Percentiles rank a stretch among this genome's conserved stretches.
These are phyloP conservation scores for Sebastes reedi DNA, from an alignment of 2,797 vertebrate genomes.

Conservation along the genomic window DNA sequence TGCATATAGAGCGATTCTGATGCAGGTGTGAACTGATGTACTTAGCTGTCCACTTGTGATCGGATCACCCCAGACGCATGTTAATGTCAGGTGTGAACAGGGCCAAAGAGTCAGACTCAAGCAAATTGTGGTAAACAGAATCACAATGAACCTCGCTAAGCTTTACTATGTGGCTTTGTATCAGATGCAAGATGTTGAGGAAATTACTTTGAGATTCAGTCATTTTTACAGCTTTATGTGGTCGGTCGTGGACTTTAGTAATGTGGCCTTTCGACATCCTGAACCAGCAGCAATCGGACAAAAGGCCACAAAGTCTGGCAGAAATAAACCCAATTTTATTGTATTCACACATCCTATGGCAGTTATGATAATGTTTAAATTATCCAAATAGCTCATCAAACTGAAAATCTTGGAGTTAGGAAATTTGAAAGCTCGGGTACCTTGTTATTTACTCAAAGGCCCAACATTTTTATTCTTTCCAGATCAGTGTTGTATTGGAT, in stretches of 20 bases:
- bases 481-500: not conserved
- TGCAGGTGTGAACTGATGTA: too few species aligned
- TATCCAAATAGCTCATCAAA: not conserved
- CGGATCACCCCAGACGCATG: too few species aligned
- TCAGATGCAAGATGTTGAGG: constrained; percentile 62
- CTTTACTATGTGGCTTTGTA: constrained; percentile 51
- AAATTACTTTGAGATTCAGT: constrained; percentile 60
- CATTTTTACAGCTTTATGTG: constrained; percentile 63
- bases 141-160: constrained; percentile 27
- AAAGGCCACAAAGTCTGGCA: not conserved
- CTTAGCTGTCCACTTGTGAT: too few species aligned
- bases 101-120: too few species aligned
- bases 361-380: not conserved
- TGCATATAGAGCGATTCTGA: not conserved
- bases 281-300: not conserved
- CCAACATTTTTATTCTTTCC: not conserved
- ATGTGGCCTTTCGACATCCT: constrained; percentile 39
- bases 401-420: not conserved
- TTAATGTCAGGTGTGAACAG: too few species aligned
- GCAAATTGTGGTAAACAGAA: not conserved
- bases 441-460: not conserved
- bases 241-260: constrained; percentile 48
- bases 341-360: not conserved
- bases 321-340: not conserved
- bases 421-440: too few species aligned